These are phyloP conservation scores for Trochalopteron elliotii DNA, from an alignment of 2,113 vertebrate genomes.

Conservation along the genomic window DNA sequence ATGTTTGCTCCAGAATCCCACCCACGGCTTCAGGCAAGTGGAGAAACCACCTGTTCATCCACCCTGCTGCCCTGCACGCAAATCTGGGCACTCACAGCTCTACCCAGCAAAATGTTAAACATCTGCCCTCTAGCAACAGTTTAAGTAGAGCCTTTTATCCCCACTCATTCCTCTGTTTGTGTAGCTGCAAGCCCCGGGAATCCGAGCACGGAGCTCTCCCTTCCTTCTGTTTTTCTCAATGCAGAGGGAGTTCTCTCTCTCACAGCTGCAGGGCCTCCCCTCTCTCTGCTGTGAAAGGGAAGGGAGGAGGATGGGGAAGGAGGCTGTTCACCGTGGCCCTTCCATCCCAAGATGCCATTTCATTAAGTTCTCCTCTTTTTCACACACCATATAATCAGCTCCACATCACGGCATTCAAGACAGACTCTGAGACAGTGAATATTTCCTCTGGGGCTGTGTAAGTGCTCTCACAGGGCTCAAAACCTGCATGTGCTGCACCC, in stretches of 20 bases:
- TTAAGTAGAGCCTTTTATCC: constrained; percentile 13
- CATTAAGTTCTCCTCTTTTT: neutral
- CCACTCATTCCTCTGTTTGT: neutral
- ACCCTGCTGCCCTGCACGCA: neutral
- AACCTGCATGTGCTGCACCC: neutral
- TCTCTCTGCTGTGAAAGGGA: neutral
- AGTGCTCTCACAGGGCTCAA: neutral
- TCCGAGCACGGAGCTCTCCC: fast-evolving
- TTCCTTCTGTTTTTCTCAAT: neutral
- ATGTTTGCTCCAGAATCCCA: neutral
- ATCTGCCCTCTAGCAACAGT: neutral
- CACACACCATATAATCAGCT: neutral
- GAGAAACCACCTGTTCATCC: neutral
- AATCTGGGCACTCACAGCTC: neutral
- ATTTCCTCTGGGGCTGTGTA: neutral
- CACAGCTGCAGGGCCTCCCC: neutral
- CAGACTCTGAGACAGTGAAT: neutral
- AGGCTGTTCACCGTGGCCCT: neutral
- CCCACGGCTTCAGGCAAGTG: fast-evolving
- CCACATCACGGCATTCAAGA: neutral
- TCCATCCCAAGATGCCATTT: neutral
- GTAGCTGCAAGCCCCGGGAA: neutral
- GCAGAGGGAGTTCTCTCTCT: neutral
- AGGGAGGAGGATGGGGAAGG: neutral
- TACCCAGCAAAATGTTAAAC: neutral